Conservation (phyloP, 1,140 invertebrate genomes). For the Episyrphus balteatus region DNA sequence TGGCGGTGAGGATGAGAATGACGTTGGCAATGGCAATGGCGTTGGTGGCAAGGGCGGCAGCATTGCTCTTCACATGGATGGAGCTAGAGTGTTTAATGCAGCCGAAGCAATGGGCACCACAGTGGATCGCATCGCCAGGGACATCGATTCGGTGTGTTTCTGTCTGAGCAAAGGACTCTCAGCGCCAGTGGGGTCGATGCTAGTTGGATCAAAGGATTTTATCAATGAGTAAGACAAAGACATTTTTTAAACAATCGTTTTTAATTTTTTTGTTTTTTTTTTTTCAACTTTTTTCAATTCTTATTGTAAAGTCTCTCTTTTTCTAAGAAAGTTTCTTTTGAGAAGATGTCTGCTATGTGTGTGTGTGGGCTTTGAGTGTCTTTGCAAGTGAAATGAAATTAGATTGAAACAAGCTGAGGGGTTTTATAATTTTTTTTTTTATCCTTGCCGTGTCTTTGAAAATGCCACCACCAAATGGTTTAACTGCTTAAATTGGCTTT, state of each 20-base stretch:
- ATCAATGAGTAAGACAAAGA: constrained; percentile 53
- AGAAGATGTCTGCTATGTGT: too few relatives aligned
- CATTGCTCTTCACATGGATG: constrained; percentile 76
- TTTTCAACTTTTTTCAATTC: too few relatives aligned
- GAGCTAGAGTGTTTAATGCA: constrained; percentile 87
- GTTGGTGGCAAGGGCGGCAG: constrained; percentile 9
- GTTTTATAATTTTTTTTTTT: too few relatives aligned
- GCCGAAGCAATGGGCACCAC: constrained; percentile 51
- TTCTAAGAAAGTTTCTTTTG: too few relatives aligned
- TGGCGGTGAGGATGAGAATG: constrained; percentile 14
- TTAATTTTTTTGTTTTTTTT: background rate
- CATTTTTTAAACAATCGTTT: background rate
- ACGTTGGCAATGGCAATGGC: background rate
- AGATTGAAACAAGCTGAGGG: too few relatives aligned
- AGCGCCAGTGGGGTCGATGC: constrained; percentile 75
- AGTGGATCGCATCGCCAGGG: constrained; percentile 50
- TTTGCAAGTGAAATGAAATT: too few relatives aligned
- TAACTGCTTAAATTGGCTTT: too few relatives aligned
- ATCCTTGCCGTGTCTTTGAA: too few relatives aligned
- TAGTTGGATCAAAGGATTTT: constrained; percentile 69
- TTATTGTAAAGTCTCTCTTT: too few relatives aligned
- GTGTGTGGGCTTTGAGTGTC: too few relatives aligned
- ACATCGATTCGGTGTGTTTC: constrained; percentile 68
- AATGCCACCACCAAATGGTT: too few relatives aligned
- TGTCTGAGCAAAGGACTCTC: constrained; percentile 84